phyloP scores from a whole-genome alignment of 2,113 vertebrate genomes.

The Eptesicus fuscus region DNA sequence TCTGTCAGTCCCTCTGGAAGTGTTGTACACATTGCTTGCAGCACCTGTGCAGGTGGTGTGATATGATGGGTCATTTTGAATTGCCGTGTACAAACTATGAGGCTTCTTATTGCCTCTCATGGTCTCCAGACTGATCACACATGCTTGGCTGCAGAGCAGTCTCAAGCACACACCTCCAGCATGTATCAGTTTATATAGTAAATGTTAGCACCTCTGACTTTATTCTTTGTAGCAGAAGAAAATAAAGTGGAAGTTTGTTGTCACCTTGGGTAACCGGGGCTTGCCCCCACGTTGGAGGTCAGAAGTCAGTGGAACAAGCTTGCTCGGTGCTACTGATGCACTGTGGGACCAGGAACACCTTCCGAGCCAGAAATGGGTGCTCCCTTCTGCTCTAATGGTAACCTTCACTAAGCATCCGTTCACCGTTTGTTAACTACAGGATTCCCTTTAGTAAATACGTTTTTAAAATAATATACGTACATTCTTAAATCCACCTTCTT shows the following conservation, averaged over 20 bases:
- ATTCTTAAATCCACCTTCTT: not conserved
- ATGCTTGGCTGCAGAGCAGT: not conserved
- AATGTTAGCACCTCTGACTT: not conserved
- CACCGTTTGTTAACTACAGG: not conserved
- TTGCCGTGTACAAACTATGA: not conserved
- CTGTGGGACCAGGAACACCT: too few species aligned
- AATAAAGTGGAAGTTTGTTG: not conserved
- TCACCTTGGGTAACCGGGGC: not conserved
- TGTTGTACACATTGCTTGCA: not conserved
- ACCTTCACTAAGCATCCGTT: not conserved
- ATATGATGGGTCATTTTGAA: accelerated
- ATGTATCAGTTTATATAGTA: accelerated
- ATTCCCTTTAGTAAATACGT: not conserved
- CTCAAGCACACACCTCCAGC: not conserved
- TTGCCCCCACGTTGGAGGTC: not conserved
- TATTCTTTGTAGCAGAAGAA: not conserved
- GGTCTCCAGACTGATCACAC: not conserved
- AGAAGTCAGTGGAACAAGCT: not conserved
- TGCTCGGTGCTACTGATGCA: accelerated
- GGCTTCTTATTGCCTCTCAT: not conserved
- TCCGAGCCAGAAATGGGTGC: too few species aligned
- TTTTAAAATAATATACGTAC: not conserved
- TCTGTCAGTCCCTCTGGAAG: not conserved
- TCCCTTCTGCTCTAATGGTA: accelerated
- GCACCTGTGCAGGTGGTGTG: not conserved